Evolutionary conservation across 2,113 vertebrate genomes (phyloP).

Genomic region (Polypterus bichir): DNA sequence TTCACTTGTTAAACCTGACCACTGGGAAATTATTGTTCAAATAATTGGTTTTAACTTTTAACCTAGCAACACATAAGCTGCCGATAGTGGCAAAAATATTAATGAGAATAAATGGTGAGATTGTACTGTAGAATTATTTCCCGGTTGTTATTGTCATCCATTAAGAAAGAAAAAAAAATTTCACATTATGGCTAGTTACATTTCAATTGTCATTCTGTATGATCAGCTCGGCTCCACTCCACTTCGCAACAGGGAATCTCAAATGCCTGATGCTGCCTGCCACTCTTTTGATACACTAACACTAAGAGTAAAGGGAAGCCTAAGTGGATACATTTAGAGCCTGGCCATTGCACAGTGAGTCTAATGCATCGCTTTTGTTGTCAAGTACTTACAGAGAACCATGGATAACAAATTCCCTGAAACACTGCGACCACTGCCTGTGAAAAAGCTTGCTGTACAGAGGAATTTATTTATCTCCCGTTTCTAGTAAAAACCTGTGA

Average conservation of each 20-base stretch:
- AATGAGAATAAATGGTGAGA: constrained; percentile 5
- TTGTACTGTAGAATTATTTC: constrained; percentile 1
- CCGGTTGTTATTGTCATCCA: constrained; percentile 12
- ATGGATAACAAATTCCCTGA: constrained; percentile 26
- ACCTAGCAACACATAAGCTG: constrained; percentile 10
- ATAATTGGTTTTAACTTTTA: constrained; percentile 4
- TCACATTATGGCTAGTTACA: constrained; percentile 10
- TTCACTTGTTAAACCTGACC: constrained; percentile 2
- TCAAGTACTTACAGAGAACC: constrained; percentile 42
- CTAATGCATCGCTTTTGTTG: constrained; percentile 60
- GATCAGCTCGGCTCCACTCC: constrained; percentile 7
- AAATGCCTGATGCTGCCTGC: constrained; percentile 12
- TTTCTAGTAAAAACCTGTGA: too few relatives aligned
- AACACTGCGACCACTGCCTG: constrained; percentile 29
- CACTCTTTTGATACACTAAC: constrained; percentile 41
- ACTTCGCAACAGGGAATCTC: constrained; percentile 31
- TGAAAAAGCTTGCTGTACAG: constrained; percentile 11
- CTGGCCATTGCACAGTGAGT: constrained; percentile 38
- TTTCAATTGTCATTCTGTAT: constrained; percentile 9
- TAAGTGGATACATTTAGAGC: constrained; percentile 48
- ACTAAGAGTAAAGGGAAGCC: constrained; percentile 42
- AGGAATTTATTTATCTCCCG: background rate
- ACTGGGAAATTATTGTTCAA: constrained; percentile 1
- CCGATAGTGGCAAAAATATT: constrained; percentile 3
- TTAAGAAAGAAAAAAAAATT: background rate